Evolutionary conservation across 2,888 invertebrate genomes (phyloP).

Genomic region (Perizoma affinitatum): DNA sequence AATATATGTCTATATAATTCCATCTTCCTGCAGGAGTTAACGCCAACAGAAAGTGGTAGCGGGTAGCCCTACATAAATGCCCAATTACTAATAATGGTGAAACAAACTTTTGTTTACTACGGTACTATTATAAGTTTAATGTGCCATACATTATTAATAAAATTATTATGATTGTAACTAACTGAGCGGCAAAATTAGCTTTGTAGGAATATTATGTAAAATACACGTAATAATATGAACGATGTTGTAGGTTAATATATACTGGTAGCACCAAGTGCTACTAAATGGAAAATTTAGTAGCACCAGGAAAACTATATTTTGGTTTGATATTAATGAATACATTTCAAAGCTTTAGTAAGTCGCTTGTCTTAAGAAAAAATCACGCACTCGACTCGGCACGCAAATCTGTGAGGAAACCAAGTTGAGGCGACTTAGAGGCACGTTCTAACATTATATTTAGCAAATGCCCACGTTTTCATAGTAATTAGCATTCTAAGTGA

Average conservation of each 20-base stretch:
- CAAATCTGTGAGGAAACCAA: too few relatives aligned
- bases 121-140: constrained; percentile 27
- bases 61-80: background rate
- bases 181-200: constrained; percentile 32
- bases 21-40: too few relatives aligned
- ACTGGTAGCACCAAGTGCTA: too few relatives aligned
- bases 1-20: too few relatives aligned
- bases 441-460: too few relatives aligned
- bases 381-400: too few relatives aligned
- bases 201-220: constrained; percentile 30
- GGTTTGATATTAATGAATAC: background rate
- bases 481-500: too few relatives aligned
- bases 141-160: constrained; percentile 4
- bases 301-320: background rate
- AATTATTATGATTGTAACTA: constrained; percentile 27
- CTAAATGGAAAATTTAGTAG: background rate
- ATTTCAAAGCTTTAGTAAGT: background rate
- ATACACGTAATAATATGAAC: constrained; percentile 6
- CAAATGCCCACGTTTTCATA: too few relatives aligned
- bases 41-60: too few relatives aligned
- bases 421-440: too few relatives aligned
- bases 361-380: too few relatives aligned
- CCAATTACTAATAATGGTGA: constrained; percentile 44
- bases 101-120: constrained; percentile 35
- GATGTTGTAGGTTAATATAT: background rate